Evolutionary conservation across 2,888 invertebrate genomes (phyloP).

Genomic region (Schizaphis graminum): DNA sequence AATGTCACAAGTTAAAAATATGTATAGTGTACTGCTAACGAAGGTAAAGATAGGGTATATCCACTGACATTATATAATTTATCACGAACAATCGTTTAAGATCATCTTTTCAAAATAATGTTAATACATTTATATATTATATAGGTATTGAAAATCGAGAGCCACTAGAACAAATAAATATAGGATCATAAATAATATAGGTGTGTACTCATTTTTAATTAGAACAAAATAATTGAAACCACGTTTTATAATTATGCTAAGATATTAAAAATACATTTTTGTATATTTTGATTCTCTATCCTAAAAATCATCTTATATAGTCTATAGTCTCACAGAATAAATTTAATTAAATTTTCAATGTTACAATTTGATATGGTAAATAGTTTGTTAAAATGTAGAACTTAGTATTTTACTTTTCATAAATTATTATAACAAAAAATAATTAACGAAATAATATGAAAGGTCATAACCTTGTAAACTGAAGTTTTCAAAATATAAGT

Average conservation of each 20-base stretch:
- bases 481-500: neutral
- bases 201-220: neutral
- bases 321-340: neutral
- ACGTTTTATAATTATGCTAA: neutral
- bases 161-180: neutral
- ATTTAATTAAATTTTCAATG: neutral
- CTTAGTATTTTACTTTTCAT: neutral
- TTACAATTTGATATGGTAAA: neutral
- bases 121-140: neutral
- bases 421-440: neutral
- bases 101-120: neutral
- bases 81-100: no score
- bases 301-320: neutral
- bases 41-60: no score
- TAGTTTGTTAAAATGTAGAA: neutral
- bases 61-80: no score
- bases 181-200: neutral
- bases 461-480: constrained; percentile 36
- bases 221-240: neutral
- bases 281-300: neutral
- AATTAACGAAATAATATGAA: neutral
- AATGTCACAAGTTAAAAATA: no score
- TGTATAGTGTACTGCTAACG: no score
- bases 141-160: neutral
- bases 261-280: neutral